Conservation (phyloP, 2,888 invertebrate genomes). For the Plagodis pulveraria region DNA sequence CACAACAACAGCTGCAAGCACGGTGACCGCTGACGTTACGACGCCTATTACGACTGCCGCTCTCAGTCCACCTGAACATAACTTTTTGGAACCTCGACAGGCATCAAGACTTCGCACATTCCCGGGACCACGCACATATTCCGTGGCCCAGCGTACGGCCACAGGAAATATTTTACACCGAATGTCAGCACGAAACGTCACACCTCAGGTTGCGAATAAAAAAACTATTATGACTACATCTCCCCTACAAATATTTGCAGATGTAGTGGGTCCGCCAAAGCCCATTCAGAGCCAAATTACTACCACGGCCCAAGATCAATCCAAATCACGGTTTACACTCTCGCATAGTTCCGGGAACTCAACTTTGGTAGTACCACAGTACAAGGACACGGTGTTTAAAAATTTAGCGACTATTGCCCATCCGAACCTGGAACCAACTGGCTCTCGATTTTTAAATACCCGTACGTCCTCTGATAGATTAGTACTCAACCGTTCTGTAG, state of each 20-base stretch:
- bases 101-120: conserved; percentile 20
- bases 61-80: conserved; percentile 3
- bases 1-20: not conserved
- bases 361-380: conserved; percentile 30
- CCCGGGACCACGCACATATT: conserved; percentile 26
- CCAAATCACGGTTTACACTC: conserved; percentile 4
- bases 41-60: conserved; percentile 14
- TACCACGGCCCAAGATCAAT: not conserved
- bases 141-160: conserved; percentile 17
- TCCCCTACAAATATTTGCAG: conserved; percentile 20
- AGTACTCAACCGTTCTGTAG: conserved; percentile 26
- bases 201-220: conserved; percentile 8
- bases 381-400: conserved; percentile 32
- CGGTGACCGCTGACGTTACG: conserved; percentile 7
- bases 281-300: conserved; percentile 5
- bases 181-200: conserved; percentile 7
- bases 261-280: conserved; percentile 14
- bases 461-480: conserved; percentile 15
- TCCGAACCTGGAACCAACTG: conserved; percentile 9
- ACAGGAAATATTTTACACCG: not conserved
- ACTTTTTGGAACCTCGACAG: conserved; percentile 8
- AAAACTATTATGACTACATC: conserved; percentile 12
- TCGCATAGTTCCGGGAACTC: conserved; percentile 11
- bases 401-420: conserved; percentile 23
- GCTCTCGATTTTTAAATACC: conserved; percentile 2